Conservation (phyloP, 2,113 vertebrate genomes). For the Sakesphorus luctuosus region DNA sequence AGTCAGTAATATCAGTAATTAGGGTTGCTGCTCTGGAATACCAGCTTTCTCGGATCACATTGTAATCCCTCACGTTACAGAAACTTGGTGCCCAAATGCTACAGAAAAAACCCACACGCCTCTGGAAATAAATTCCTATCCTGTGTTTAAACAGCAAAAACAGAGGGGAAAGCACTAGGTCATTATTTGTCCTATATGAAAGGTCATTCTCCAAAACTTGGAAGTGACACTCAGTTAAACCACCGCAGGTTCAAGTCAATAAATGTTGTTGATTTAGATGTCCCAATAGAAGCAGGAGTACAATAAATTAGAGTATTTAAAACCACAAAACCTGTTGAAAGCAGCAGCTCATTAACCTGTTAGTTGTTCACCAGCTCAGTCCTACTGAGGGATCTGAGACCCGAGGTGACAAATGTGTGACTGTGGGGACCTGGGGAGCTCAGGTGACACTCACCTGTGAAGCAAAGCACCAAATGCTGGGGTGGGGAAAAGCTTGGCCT, state of each 20-base stretch:
- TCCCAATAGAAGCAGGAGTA: not conserved
- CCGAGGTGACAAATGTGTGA: not conserved
- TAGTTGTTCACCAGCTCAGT: not conserved
- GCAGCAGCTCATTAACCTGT: not conserved
- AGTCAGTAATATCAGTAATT: not conserved
- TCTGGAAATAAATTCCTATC: not conserved
- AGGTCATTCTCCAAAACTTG: not conserved
- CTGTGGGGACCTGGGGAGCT: not conserved
- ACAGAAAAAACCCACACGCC: not conserved
- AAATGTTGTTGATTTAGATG: not conserved
- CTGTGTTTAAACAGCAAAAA: not conserved
- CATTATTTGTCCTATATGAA: not conserved
- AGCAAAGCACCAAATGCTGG: not conserved
- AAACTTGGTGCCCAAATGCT: not conserved
- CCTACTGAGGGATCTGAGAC: not conserved
- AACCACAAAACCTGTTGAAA: not conserved
- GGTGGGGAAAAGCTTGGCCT: not conserved
- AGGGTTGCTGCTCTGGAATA: not conserved
- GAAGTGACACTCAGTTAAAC: not conserved
- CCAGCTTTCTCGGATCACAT: not conserved
- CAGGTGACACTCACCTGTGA: fast-evolving
- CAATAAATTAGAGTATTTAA: not conserved
- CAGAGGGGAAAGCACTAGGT: not conserved
- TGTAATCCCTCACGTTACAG: not conserved
- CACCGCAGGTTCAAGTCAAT: not conserved